phyloP scores from a whole-genome alignment of 2,113 vertebrate genomes.

The Emydocephalus ijimae region DNA sequence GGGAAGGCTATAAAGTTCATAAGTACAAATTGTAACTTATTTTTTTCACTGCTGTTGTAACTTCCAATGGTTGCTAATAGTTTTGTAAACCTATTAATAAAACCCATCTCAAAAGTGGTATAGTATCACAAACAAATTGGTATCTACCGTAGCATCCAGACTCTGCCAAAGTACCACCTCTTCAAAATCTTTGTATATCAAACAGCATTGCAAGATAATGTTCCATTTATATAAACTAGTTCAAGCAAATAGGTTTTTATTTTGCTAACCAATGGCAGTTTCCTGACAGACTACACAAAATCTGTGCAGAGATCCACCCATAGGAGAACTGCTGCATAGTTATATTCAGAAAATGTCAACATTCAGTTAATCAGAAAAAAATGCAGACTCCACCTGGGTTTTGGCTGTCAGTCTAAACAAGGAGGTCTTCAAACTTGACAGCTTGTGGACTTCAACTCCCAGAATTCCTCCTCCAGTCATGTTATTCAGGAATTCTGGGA shows the following conservation, averaged over 20 bases:
- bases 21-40: not conserved
- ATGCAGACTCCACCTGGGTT: not conserved
- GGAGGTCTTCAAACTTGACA: too few relatives aligned
- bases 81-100: not conserved
- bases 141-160: not conserved
- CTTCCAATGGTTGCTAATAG: not conserved
- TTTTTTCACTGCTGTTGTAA: not conserved
- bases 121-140: not conserved
- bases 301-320: not conserved
- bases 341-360: not conserved
- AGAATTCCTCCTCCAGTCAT: too few relatives aligned
- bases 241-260: not conserved
- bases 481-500: too few relatives aligned
- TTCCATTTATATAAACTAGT: rapidly evolving
- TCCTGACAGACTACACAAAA: not conserved
- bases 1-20: not conserved
- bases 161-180: rapidly evolving
- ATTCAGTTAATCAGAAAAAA: not conserved
- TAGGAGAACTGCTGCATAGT: not conserved
- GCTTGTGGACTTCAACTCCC: too few relatives aligned
- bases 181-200: not conserved
- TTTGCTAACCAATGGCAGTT: not conserved
- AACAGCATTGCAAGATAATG: not conserved
- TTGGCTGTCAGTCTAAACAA: not conserved
- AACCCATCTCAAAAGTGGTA: not conserved